Percentiles rank a stretch among this genome's conserved stretches.
These are phyloP conservation scores for Caenorhabditis sp. DNA, from an alignment of 2,888 invertebrate species.

Conservation along the genomic window DNA sequence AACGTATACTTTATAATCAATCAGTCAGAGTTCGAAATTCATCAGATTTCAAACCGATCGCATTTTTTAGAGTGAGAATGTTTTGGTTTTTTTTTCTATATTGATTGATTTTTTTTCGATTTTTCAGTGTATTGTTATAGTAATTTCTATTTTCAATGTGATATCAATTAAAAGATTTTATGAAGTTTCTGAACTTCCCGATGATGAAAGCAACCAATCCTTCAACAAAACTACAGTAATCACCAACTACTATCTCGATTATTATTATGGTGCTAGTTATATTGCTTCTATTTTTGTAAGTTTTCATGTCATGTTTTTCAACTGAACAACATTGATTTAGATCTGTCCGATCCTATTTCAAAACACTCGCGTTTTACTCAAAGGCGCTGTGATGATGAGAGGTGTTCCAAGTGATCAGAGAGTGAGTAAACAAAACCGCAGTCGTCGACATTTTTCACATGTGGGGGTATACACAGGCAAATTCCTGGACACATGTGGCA, in stretches of 20 bases:
- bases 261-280: background rate
- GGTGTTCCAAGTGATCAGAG: background rate
- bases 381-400: background rate
- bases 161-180: background rate
- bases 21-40: background rate
- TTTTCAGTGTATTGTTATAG: background rate
- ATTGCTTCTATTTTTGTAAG: background rate
- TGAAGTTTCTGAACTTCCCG: background rate
- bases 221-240: background rate
- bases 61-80: background rate
- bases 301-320: no score
- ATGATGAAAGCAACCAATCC: background rate
- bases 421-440: background rate
- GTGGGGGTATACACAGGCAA: conserved; percentile 60
- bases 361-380: background rate
- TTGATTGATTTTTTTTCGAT: background rate
- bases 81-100: no score
- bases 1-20: background rate
- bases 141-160: background rate
- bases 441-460: background rate
- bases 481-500: no score
- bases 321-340: no score
- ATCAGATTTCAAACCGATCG: background rate
- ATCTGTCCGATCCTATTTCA: background rate
- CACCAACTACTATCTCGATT: background rate